Conservation (phyloP, 2,888 invertebrate species). For the Villa cingulata region DNA sequence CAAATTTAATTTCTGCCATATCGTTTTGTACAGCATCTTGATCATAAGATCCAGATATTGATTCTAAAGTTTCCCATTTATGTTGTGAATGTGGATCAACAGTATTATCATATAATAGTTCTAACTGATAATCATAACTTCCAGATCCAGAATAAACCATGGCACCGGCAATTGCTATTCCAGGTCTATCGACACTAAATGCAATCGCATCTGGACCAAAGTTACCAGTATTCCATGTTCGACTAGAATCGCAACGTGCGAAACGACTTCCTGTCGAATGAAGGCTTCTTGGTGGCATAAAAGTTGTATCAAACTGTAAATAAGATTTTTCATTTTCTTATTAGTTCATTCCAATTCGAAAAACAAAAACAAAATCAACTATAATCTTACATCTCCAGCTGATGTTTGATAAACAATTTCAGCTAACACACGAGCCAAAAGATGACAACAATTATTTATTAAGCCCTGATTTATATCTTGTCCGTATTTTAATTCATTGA, state of each 20-base stretch:
- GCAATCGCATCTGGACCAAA: slow-evolving; percentile 94
- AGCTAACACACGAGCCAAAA: slow-evolving; percentile 69
- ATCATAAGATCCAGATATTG: slow-evolving; percentile 68
- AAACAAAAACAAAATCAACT: no score
- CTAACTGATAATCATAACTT: slow-evolving; percentile 80
- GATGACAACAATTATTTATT: slow-evolving; percentile 58
- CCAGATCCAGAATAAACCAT: slow-evolving; percentile 83
- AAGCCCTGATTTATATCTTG: slow-evolving; percentile 39
- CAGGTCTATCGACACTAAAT: slow-evolving; percentile 81
- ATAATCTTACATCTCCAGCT: slow-evolving; percentile 49
- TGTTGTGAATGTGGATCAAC: slow-evolving; percentile 41
- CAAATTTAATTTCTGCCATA: slow-evolving; percentile 80
- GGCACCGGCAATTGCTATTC: slow-evolving; percentile 78
- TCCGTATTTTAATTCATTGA: slow-evolving; percentile 33
- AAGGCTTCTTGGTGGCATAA: slow-evolving; percentile 52
- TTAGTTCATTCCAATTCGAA: not conserved
- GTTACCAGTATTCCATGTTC: slow-evolving; percentile 94
- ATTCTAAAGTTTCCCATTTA: slow-evolving; percentile 80
- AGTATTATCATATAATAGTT: slow-evolving; percentile 64
- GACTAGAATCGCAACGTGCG: slow-evolving; percentile 73
- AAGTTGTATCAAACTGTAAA: slow-evolving; percentile 30
- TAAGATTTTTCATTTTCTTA: not conserved
- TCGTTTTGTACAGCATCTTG: slow-evolving; percentile 79
- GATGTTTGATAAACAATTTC: slow-evolving; percentile 73
- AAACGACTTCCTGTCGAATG: slow-evolving; percentile 82